A percentile compares a stretch with the other conserved stretches of the same genome.
These are phyloP conservation scores for Spongilla lacustris DNA, from an alignment of 37 sponge, comb jelly and placozoan species.

Conservation along the genomic window DNA sequence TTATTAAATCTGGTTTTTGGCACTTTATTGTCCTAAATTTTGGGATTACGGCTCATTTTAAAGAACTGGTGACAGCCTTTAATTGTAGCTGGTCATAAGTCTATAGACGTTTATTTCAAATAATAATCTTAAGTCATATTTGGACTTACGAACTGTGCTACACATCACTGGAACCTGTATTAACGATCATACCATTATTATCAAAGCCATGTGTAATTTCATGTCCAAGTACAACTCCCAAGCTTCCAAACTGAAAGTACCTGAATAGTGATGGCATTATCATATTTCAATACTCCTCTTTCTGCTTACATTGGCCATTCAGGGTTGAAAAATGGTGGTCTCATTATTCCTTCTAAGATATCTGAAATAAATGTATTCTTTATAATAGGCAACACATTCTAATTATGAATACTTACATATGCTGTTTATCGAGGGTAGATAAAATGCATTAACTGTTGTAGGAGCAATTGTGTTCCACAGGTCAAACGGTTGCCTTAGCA, in stretches of 20 bases:
- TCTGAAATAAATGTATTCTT: conserved; percentile 25
- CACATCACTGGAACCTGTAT: too few relatives aligned
- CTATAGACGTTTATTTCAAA: too few relatives aligned
- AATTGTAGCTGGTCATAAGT: too few relatives aligned
- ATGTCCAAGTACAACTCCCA: conserved; percentile 81
- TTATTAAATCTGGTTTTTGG: too few relatives aligned
- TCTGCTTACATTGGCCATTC: conserved; percentile 60
- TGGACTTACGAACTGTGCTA: too few relatives aligned
- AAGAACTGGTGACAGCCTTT: too few relatives aligned
- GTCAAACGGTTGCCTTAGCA: neutral
- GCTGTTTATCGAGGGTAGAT: conserved; percentile 52
- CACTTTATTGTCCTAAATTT: too few relatives aligned
- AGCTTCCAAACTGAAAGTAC: conserved; percentile 65
- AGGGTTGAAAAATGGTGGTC: conserved; percentile 62
- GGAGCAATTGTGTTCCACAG: conserved; percentile 25
- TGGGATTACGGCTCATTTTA: too few relatives aligned
- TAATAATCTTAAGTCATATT: too few relatives aligned
- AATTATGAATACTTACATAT: conserved; percentile 27
- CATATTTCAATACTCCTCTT: neutral
- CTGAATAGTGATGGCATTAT: neutral
- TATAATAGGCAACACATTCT: too few relatives aligned
- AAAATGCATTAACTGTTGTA: conserved; percentile 74
- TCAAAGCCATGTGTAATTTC: conserved; percentile 88
- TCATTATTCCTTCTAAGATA: conserved; percentile 72
- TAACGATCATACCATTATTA: conserved; percentile 33